Percentiles rank a stretch among this genome's conserved stretches.
Conservation (phyloP, 2,113 vertebrate genomes). For the Copsychus sechellarum region DNA sequence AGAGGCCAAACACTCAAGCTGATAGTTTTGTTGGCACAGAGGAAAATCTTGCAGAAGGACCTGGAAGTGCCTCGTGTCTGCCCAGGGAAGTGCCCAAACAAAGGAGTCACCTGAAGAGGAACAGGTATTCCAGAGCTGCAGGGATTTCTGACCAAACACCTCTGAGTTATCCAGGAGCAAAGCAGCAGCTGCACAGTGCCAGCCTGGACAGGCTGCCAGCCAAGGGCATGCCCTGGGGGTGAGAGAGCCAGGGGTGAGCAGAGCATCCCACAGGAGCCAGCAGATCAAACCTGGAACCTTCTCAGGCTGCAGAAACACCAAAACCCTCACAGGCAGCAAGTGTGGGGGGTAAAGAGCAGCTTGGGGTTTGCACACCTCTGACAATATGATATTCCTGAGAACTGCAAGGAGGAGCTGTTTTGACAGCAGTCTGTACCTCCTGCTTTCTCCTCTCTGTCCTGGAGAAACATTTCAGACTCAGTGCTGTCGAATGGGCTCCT, state of each 20-base stretch:
- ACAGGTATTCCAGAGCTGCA: no score
- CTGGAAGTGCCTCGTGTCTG: no score
- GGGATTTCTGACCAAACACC: no score
- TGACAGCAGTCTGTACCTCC: background rate
- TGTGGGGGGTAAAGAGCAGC: background rate
- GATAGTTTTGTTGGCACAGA: no score
- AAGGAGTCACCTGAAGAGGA: no score
- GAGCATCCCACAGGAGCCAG: background rate
- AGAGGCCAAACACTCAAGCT: no score
- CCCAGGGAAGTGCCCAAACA: no score
- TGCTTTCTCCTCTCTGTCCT: background rate
- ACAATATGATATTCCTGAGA: background rate
- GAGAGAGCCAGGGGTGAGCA: background rate
- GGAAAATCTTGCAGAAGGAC: no score
- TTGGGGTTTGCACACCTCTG: background rate
- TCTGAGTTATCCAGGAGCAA: no score
- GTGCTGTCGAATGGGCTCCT: background rate
- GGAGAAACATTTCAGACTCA: background rate
- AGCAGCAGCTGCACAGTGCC: no score
- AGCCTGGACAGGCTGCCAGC: background rate
- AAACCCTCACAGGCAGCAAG: background rate
- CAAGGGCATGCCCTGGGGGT: background rate
- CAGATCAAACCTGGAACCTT: background rate
- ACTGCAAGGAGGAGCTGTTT: background rate
- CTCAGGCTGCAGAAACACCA: background rate